Evolutionary conservation across 2,797 vertebrate species (phyloP), one percentile per base, ranked within the genome.

Genomic region (Sternarchorhynchus goeldii): DNA sequence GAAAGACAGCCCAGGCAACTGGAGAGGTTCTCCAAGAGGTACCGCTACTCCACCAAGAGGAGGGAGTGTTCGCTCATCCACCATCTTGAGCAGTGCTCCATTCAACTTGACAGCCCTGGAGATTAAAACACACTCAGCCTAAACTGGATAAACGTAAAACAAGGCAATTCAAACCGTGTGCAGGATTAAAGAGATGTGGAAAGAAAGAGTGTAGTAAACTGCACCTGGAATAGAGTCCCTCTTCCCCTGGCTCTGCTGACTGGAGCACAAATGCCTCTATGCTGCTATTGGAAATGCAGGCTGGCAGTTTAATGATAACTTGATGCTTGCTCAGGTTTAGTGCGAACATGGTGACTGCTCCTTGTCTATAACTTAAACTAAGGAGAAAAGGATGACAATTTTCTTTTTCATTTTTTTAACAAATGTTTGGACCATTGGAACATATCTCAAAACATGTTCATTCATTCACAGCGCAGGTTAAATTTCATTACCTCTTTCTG

Each of bases 241-340:
- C 91, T 65, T 91, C 84, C 56, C 93, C 93, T 0, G 87, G 41
- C 65, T 34, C 82, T 4, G 85, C 90, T 1, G 96, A 92, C 88
- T 94, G 85, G 2, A 99, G 82, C 18, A 98, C 89, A 85, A 96
- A 98, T 41, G 94, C 94, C 72, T 96, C 94, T 79, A 95, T 90
- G 0, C 89, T 88, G 83, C 93, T 92, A 78, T 87, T 89, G 0
- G 69, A 85, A 8, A 94, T 75, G 2, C 77, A 20, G 1, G 25
- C 7, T 0, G 96, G 95, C 3, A 95, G 64, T 6, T 76, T 81
- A 81, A 99, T 72, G 20, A 41, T 76, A 36, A 90, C 89, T 14
- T 92, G 89, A 4, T 78, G 39, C 0, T 90, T 86, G n/a, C 92
- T 87, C 65, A 99, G 91, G 87, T 99, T 99, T 90, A 99, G 84